These are phyloP conservation scores for Lithophane leautieri DNA, from an alignment of 2,888 invertebrate genomes.

Conservation along the genomic window DNA sequence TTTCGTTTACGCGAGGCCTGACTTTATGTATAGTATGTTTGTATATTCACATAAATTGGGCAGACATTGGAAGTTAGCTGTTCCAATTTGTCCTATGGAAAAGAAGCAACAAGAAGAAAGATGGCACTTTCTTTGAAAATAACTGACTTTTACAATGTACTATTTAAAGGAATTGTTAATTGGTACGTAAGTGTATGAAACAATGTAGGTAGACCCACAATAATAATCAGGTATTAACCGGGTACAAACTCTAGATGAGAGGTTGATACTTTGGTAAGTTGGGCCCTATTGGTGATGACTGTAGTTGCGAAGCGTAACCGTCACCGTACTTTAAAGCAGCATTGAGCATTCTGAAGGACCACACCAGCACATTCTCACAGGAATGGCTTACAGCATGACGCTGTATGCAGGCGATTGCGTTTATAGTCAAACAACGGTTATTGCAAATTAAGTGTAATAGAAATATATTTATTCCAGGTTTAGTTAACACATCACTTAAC, in stretches of 20 bases:
- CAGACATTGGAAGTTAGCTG: not conserved
- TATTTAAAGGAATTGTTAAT: not conserved
- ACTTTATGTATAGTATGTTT: not conserved
- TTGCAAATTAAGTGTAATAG: not conserved
- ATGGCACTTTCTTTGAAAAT: not conserved
- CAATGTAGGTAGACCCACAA: not conserved
- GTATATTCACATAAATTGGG: not conserved
- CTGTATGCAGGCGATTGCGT: not conserved
- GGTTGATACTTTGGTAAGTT: not conserved
- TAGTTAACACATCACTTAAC: not conserved
- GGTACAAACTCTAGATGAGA: not conserved
- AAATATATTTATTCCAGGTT: not conserved
- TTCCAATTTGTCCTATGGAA: not conserved
- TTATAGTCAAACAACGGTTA: not conserved
- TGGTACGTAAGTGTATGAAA: not conserved
- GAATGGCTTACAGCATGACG: not conserved
- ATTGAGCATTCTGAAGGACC: not conserved
- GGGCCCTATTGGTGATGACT: not conserved
- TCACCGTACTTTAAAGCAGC: not conserved
- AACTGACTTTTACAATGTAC: not conserved
- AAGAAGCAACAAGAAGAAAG: not conserved
- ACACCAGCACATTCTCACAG: not conserved
- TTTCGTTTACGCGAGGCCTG: not conserved
- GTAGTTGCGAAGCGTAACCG: not conserved
- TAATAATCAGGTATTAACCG: not conserved